Base-by-base conservation (phyloP, 2,797 vertebrate species). In the Potorous gilbertii region DNA sequence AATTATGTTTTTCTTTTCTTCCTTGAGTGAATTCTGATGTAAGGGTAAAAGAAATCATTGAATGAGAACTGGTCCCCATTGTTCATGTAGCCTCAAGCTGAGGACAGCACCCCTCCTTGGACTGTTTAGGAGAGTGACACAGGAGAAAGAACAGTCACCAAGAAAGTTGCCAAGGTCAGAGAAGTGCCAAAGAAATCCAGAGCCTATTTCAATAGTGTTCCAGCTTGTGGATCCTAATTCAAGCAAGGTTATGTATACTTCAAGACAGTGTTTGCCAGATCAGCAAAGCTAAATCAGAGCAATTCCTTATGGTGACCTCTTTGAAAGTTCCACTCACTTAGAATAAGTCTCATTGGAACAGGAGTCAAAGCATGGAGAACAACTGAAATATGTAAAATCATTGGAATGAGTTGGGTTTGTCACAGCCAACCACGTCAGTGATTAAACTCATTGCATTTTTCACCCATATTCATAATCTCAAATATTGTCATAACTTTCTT, bases 371-470 rank as follows among this genome's bases (percentile, higher is more conserved):
- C 46, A 46, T 13, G 18, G 16, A 54, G 27, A 74, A 34, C 50
- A 59, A n/a, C 34, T 9, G n/a, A 28, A 18, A 28, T 56, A 29
- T 6, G n/a, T 87, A 34, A 4, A 50, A n/a, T 13, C 13, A 16
- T 56, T 4, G 3, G 40, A 5, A 16, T 0, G 5, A 4, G 12
- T 0, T 5, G 29, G 9, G 6, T n/a, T 13, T n/a, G 57, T 28
- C 27, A 10, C 24, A 18, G 55, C 87, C 62, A 34, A 0, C 3
- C 11, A 34, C 14, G 27, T 24, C 55, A 0, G 16, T 11, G 40
- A 56, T 1, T 2, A 81, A 21, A 3, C 9, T 34, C 21, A 56
- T 66, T 1, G 18, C 4, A 1, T 3, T n/a, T 89, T 50, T 59
- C 10, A 11, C 10, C 34, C 18, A 52, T 40, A 55, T 14, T 62